Evolutionary conservation across 1,140 invertebrate genomes (phyloP), one percentile per base, ranked within the genome.

Genomic region (Anastatus disparis): DNA sequence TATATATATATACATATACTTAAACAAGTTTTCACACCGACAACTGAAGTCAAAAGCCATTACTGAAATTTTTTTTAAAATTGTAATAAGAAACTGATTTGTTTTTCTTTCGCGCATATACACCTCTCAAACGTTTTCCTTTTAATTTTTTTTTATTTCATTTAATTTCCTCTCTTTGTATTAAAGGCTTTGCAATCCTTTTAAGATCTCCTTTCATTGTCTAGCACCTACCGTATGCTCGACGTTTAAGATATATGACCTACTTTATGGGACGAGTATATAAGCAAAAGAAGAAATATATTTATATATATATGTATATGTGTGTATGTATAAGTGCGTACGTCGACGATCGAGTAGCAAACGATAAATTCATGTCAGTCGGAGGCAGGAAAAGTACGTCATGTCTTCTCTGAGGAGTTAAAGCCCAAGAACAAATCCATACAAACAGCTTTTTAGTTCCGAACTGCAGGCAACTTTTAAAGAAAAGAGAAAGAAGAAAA

Each of bases 301-400:
- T n/a, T n/a, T n/a, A n/a, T n/a, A n/a, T n/a, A n/a, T n/a, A n/a
- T n/a, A n/a, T n/a, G n/a, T n/a, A n/a, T n/a, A n/a, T n/a, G n/a
- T n/a, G n/a, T n/a, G n/a, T n/a, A n/a, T n/a, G n/a, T n/a, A n/a
- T n/a, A 59, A 71, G 27, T 55, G 42, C 27, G 17, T 73, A 75
- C 72, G 69, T 73, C 72, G 68, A 72, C 71, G 71, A 74, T 73
- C 66, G 71, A 71, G 68, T 72, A 63, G 72, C 70, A 48, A 10
- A 67, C 72, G 70, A 79, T 79, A 77, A 78, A 78, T 79, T 74
- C 42, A 69, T 73, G 76, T 81, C 79, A 77, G 71, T 72, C 56
- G 64, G 22, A 29, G 40, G 27, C 48, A 68, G 58, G 58, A 69
- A 66, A 66, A 66, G 52, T 71, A 66, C 53, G 53, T 58, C 70